Percentiles rank a stretch among this genome's conserved stretches.
Evolutionary conservation across 2,888 invertebrate species (phyloP).

Genomic region (Lochmaea capreae): DNA sequence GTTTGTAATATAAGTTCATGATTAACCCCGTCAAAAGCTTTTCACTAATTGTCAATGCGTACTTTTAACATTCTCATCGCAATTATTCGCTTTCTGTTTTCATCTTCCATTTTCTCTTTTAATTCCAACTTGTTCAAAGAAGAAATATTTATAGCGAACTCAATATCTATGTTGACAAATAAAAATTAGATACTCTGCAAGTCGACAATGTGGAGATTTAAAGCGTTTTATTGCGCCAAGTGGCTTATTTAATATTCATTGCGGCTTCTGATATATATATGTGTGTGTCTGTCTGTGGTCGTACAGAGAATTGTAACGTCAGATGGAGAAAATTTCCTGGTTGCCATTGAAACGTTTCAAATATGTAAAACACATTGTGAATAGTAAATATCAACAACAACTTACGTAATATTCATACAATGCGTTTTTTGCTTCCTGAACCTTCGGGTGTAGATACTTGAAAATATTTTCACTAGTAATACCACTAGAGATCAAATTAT

Average conservation of each 20-base stretch:
- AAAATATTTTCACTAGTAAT: too few relatives aligned
- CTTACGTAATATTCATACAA: too few relatives aligned
- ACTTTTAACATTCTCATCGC: too few relatives aligned
- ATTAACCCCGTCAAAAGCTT: too few relatives aligned
- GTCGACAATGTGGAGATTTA: constrained; percentile 44
- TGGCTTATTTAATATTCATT: constrained; percentile 39
- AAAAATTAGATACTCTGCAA: constrained; percentile 48
- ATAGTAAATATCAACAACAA: too few relatives aligned
- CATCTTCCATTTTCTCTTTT: constrained; percentile 12
- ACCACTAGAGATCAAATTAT: too few relatives aligned
- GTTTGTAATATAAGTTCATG: too few relatives aligned
- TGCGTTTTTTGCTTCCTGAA: too few relatives aligned
- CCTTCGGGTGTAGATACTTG: too few relatives aligned
- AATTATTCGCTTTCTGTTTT: neutral
- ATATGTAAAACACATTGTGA: neutral
- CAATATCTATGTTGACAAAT: constrained; percentile 47
- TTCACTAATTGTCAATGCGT: too few relatives aligned
- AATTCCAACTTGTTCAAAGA: constrained; percentile 28
- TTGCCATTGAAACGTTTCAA: neutral
- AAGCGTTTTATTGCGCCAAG: constrained; percentile 40
- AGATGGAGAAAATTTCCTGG: neutral
- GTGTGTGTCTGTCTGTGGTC: constrained; percentile 49
- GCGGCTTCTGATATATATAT: constrained; percentile 43
- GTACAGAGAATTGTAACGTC: constrained; percentile 45
- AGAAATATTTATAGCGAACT: constrained; percentile 41